Evolutionary conservation across 2,113 vertebrate genomes (phyloP), one percentile per base, ranked within the genome.

Genomic region (Cettia cetti): DNA sequence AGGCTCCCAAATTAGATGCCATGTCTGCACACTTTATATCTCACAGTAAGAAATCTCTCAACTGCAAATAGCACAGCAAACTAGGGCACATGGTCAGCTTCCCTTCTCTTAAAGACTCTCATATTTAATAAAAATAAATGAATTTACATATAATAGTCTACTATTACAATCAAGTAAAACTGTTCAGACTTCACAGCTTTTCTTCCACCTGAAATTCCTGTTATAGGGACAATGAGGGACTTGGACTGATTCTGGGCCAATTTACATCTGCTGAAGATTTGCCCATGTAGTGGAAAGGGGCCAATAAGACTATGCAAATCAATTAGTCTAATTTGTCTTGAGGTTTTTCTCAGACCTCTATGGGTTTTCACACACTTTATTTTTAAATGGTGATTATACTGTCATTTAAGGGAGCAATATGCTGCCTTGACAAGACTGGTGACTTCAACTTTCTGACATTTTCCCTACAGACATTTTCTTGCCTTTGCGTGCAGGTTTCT

Each of bases 321-420:
- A 80, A 92, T 92, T 90, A 81, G 68, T 44, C 64, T 90, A 56
- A 96, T 89, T 86, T 81, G 56, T 86, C 71, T 61, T 74, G 47
- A 90, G 84, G 75, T 65, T 92, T 85, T 69, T 72, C 75, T 70
- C 71, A 77, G 63, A 59, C 28, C 69, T 86, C 77, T 64, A 8
- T 79, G 57, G 65, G 49, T 60, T 91, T 91, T 84, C 49, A 53
- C 49, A 54, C 17, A 78, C 44, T 60, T 90, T 77, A 54, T 82
- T 80, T 95, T 76, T 72, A 94, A 92, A 69, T 68, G 77, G 21
- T 89, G 89, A 94, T 92, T 83, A 90, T 54, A 52, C 60, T 94
- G 57, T 79, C 91, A 89, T 72, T 89, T 79, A 84, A 79, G 66
- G 66, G 82, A 90, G 49, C 69, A 84, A 68, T 75, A 86, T 23